phyloP scores from a whole-genome alignment of 2,888 invertebrate species.

The Pyrrhia umbra region DNA sequence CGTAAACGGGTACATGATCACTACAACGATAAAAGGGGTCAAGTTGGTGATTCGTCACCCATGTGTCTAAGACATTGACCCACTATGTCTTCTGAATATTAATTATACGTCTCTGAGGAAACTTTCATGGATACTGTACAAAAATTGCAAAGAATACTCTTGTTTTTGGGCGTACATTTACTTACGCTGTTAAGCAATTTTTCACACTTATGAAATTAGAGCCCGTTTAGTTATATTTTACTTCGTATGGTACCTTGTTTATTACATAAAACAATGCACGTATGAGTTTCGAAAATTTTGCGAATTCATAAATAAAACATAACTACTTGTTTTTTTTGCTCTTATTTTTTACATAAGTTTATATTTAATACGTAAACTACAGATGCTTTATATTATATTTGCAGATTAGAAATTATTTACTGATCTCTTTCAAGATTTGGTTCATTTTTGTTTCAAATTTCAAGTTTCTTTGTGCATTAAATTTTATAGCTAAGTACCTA shows the following conservation, averaged over 20 bases:
- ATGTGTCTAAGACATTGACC: constrained; percentile 75
- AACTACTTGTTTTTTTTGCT: constrained; percentile 11
- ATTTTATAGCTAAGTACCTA: constrained; percentile 8
- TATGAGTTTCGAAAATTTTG: constrained; percentile 33
- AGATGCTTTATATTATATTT: constrained; percentile 4
- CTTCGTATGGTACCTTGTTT: neutral
- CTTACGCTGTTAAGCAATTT: constrained; percentile 4
- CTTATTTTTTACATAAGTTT: constrained; percentile 32
- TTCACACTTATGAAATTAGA: constrained; percentile 21
- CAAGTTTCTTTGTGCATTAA: constrained; percentile 17
- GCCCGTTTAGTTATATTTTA: neutral
- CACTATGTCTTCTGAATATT: constrained; percentile 74
- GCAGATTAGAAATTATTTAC: neutral
- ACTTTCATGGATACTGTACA: neutral
- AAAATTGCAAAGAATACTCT: neutral
- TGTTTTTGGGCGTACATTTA: neutral
- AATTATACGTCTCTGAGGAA: constrained; percentile 64
- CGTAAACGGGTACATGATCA: constrained; percentile 46
- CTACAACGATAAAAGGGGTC: constrained; percentile 49
- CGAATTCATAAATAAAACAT: constrained; percentile 34
- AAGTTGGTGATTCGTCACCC: constrained; percentile 64
- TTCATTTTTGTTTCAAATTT: neutral
- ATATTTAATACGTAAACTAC: constrained; percentile 27
- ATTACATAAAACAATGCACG: constrained; percentile 38
- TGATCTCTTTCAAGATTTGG: neutral